phyloP scores from a whole-genome alignment of 2,797 vertebrate species.

The Malurus leucopterus region DNA sequence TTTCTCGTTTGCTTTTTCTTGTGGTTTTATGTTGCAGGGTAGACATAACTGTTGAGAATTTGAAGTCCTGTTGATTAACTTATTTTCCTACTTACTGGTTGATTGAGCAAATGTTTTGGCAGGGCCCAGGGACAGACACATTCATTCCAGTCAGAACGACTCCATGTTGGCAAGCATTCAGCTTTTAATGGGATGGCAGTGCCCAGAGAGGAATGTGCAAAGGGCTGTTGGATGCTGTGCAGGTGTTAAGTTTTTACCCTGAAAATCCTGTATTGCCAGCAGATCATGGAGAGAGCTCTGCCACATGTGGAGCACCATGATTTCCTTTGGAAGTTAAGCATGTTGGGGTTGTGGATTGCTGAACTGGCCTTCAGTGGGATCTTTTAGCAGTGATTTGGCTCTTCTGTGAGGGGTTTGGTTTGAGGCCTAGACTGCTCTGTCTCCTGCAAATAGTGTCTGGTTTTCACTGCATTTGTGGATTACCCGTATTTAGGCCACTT shows the following conservation, averaged over 20 bases:
- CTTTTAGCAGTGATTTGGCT: not conserved
- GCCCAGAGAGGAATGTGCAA: not conserved
- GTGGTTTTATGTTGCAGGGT: not conserved
- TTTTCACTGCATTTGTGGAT: not conserved
- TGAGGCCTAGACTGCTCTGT: not conserved
- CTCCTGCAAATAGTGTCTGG: not conserved
- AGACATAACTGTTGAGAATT: not conserved
- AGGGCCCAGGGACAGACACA: not conserved
- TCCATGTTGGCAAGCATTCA: not conserved
- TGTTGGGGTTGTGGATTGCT: not conserved
- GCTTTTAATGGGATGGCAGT: not conserved
- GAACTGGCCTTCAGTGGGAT: not conserved
- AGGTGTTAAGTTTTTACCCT: not conserved
- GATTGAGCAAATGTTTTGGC: not conserved
- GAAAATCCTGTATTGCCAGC: not conserved
- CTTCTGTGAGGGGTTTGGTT: not conserved
- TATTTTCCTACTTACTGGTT: not conserved
- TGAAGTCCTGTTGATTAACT: not conserved
- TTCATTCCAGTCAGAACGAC: not conserved
- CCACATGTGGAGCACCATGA: not conserved
- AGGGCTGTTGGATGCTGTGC: not conserved
- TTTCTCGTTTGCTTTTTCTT: not conserved
- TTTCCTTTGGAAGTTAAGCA: not conserved
- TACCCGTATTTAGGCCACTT: not conserved
- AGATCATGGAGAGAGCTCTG: not conserved